Evolutionary conservation across 2,113 vertebrate species (phyloP), one percentile per base, ranked within the genome.

Genomic region (Monopterus albus): DNA sequence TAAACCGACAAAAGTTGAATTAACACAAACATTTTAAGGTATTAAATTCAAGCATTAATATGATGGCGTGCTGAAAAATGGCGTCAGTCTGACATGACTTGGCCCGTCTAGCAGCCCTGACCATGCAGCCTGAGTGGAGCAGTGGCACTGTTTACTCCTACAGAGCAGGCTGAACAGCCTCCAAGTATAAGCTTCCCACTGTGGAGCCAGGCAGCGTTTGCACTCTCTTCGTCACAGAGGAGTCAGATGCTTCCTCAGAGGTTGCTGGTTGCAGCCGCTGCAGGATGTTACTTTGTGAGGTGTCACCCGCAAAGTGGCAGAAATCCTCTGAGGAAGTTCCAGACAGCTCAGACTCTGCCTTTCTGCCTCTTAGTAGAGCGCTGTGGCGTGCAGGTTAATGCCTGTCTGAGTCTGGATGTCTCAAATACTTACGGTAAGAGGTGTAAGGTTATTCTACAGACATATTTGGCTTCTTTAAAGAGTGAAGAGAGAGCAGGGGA

Each of bases 391-490:
- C 8, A 12, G 25, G 38, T 36, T 12, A 23, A 20, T 6, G 12
- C 36, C 12, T 2, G 5, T 6, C 42, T 28, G 35, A 43, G 2
- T 43, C 35, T 33, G 42, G 18, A 42, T 42, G 33, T 36, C 26
- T 20, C 21, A 38, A 2, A 38, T 26, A 5, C 51, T 68, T n/a
- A n/a, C n/a, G n/a, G n/a, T 55, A 11, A 75, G 72, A 75, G 72
- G 39, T 46, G 62, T 53, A 55, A 55, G 39, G 64, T 56, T 56
- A 36, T 46, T 46, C 36, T 6, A 29, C 31, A 75, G 47, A 6
- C 25, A 18, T 11, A 46, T 20, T 20, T 36, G 39, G 20, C 46
- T 17, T 33, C 13, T 11, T 56, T 26, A 26, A 26, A 35, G 64
- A 49, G 72, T 10, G 5, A 53, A 33, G 40, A 8, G 17, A 26